A percentile compares a stretch with the other conserved stretches of the same genome.
Conservation (phyloP, 2,888 invertebrate species). For the Diaphora mendica region DNA sequence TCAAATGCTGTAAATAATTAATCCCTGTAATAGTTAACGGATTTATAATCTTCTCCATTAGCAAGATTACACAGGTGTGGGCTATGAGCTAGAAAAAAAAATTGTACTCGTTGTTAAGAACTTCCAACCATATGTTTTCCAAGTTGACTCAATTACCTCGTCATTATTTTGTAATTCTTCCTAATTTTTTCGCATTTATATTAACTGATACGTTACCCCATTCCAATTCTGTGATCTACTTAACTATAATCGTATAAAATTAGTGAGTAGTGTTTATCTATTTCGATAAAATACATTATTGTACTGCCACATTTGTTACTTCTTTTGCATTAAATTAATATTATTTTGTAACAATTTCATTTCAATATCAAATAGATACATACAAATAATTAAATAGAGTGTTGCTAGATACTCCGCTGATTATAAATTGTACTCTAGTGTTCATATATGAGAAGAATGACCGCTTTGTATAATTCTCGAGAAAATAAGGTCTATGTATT, state of each 20-base stretch:
- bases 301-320: neutral
- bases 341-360: neutral
- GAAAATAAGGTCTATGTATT: constrained; percentile 15
- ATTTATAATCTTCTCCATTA: neutral
- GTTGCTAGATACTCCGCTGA: constrained; percentile 19
- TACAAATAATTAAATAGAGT: constrained; percentile 15
- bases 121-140: constrained; percentile 54
- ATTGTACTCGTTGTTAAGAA: constrained; percentile 3
- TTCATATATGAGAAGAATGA: constrained; percentile 9
- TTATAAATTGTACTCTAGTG: constrained; percentile 13
- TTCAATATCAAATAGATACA: constrained; percentile 20
- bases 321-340: neutral
- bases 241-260: constrained; percentile 41
- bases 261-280: constrained; percentile 33
- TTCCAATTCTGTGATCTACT: constrained; percentile 66
- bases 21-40: neutral
- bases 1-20: constrained; percentile 12
- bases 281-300: constrained; percentile 19
- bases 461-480: constrained; percentile 14
- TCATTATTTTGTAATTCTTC: constrained; percentile 28
- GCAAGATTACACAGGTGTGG: neutral
- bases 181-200: constrained; percentile 33
- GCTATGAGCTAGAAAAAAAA: constrained; percentile 30
- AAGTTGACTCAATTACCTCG: constrained; percentile 55
- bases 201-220: constrained; percentile 35